These are phyloP conservation scores for Pyxicephalus adspersus DNA, from an alignment of 2,113 vertebrate genomes.

Conservation along the genomic window DNA sequence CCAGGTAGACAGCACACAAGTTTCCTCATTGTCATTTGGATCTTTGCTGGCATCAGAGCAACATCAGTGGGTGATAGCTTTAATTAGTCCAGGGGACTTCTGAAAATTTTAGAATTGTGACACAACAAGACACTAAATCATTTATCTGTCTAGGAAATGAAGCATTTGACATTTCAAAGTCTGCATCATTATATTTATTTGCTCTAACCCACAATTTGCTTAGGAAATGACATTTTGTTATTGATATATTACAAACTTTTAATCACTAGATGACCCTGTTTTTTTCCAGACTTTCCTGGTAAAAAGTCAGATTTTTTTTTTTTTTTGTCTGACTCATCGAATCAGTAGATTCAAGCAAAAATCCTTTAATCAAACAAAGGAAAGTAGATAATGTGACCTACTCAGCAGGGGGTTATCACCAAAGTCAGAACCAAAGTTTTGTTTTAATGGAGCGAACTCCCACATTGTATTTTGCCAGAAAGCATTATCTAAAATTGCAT, in stretches of 20 bases:
- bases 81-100: too few species aligned
- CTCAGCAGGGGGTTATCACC: background rate
- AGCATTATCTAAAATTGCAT: constrained; percentile 46
- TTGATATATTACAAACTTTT: background rate
- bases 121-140: background rate
- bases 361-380: background rate
- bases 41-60: too few species aligned
- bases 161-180: constrained; percentile 2
- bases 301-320: background rate
- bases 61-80: too few species aligned
- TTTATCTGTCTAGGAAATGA: background rate
- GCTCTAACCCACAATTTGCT: background rate
- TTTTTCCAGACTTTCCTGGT: background rate
- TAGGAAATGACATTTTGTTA: background rate
- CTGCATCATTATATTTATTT: background rate
- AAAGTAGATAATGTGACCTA: background rate
- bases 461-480: background rate
- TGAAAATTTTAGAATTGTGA: background rate
- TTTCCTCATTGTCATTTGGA: too few species aligned
- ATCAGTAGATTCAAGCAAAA: background rate
- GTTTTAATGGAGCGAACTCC: background rate
- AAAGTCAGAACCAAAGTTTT: background rate
- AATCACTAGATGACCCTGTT: background rate
- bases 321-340: background rate
- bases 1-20: too few species aligned